phyloP scores from a whole-genome alignment of 2,113 vertebrate genomes.

The Thalassoma bifasciatum region DNA sequence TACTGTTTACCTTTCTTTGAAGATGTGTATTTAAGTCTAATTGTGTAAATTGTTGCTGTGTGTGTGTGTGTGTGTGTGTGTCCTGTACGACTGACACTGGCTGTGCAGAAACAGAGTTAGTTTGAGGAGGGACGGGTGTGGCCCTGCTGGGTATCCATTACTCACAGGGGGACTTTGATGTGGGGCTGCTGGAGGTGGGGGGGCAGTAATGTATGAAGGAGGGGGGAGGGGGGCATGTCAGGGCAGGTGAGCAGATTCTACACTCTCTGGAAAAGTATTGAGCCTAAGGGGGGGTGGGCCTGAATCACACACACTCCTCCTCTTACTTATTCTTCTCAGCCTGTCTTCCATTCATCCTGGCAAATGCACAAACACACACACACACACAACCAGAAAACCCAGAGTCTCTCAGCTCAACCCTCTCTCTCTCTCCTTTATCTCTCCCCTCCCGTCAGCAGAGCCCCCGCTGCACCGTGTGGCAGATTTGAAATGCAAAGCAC shows the following conservation, averaged over 20 bases:
- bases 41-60: conserved; percentile 49
- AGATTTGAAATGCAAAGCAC: conserved; percentile 79
- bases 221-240: conserved; percentile 61
- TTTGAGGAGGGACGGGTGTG: conserved; percentile 76
- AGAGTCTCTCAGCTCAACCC: conserved; percentile 23
- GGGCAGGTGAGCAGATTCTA: conserved; percentile 77
- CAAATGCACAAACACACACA: conserved; percentile 18
- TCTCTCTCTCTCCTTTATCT: neutral
- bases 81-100: conserved; percentile 46
- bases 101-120: conserved; percentile 58
- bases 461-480: conserved; percentile 43
- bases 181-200: conserved; percentile 42
- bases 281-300: conserved; percentile 63
- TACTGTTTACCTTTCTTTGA: conserved; percentile 39
- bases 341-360: conserved; percentile 39
- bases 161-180: conserved; percentile 79
- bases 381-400: conserved; percentile 37
- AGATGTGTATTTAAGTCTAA: conserved; percentile 55
- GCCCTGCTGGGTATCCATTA: conserved; percentile 77
- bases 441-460: conserved; percentile 8
- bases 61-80: conserved; percentile 39
- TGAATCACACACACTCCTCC: conserved; percentile 63
- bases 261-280: conserved; percentile 70
- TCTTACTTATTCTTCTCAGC: conserved; percentile 6
- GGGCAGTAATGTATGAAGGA: conserved; percentile 29